These are phyloP conservation scores for Didymodactylos carnosus DNA, from an alignment of 2,888 invertebrate species.

Conservation along the genomic window DNA sequence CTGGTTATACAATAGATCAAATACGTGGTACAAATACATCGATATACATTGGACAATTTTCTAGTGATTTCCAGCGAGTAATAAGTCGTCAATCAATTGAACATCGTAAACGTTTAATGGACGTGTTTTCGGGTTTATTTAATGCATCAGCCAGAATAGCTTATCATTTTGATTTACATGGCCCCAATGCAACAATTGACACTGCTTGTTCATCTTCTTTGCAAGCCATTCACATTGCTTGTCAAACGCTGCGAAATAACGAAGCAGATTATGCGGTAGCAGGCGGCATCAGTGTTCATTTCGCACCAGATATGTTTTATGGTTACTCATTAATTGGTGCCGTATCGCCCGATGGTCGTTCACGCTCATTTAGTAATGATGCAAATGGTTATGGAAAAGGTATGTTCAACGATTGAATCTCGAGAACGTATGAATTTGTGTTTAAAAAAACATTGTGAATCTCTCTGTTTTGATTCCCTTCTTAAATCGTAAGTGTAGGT, in stretches of 20 bases:
- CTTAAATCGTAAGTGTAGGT: too few species aligned
- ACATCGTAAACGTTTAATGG: not conserved
- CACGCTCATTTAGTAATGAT: conserved; percentile 19
- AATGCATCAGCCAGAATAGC: conserved; percentile 19
- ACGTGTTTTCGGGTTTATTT: not conserved
- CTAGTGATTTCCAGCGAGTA: not conserved
- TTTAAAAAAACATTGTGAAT: too few species aligned
- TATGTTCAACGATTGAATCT: too few species aligned
- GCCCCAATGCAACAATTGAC: conserved; percentile 20
- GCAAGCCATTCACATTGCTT: conserved; percentile 20
- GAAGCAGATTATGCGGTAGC: not conserved
- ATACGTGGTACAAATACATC: not conserved
- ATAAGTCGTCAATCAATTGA: not conserved
- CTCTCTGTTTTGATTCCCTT: too few species aligned
- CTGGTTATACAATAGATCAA: not conserved
- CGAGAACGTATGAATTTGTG: too few species aligned
- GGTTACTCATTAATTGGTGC: not conserved
- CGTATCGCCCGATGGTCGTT: conserved; percentile 19
- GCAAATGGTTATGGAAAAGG: conserved; percentile 21
- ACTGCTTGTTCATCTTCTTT: conserved; percentile 22
- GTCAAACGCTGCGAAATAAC: conserved; percentile 18
- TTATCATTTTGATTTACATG: conserved; percentile 20
- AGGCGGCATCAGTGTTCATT: not conserved
- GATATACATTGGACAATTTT: not conserved
- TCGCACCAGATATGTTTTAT: not conserved